Evolutionary conservation across 2,888 invertebrate genomes (phyloP), one percentile per base, ranked within the genome.

Genomic region (Nomada hirtipes): DNA sequence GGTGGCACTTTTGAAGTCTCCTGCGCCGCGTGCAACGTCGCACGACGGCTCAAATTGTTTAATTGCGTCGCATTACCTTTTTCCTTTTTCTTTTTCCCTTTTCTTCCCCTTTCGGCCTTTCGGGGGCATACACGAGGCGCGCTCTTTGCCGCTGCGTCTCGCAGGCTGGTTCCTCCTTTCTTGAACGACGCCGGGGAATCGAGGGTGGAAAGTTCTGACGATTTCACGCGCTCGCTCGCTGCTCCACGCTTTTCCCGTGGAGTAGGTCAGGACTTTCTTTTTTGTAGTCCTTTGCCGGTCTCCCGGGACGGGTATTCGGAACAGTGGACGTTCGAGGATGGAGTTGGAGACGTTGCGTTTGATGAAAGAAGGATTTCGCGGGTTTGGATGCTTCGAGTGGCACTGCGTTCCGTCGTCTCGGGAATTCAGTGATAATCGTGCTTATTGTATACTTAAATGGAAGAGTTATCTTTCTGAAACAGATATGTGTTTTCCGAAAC

Each of bases 1-100:
- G 87, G 87, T 85, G 88, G 87, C 83, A 86, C 85, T 88, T 82
- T 88, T 85, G 72, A 86, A 85, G 86, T 85, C 85, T 76, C 79
- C 73, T 61, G 78, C 76, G 89, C 79, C 88, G 88, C 85, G 88
- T 86, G 86, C 87, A 72, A 80, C 70, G 64, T 67, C 73, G 65
- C 65, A 64, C 74, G 76, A 60, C 74, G 76, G 79, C 83, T 80
- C 84, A 90, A 91, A 90, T 90, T 89, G 90, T 90, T 91, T 91
- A 91, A 91, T 91, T 90, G 85, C 89, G 83, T 85, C 84, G 83
- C 86, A 82, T 86, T 87, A 85, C 85, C 55, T 75, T 78, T 76
- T 73, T 70, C 71, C 78, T 76, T 52, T 15, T 4, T 50, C 13
- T 63, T n/a, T n/a, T 36, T 18, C n/a, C 47, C 20, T 60, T 55